phyloP scores from a whole-genome alignment of 2,797 vertebrate genomes.

The Anabas testudineus region DNA sequence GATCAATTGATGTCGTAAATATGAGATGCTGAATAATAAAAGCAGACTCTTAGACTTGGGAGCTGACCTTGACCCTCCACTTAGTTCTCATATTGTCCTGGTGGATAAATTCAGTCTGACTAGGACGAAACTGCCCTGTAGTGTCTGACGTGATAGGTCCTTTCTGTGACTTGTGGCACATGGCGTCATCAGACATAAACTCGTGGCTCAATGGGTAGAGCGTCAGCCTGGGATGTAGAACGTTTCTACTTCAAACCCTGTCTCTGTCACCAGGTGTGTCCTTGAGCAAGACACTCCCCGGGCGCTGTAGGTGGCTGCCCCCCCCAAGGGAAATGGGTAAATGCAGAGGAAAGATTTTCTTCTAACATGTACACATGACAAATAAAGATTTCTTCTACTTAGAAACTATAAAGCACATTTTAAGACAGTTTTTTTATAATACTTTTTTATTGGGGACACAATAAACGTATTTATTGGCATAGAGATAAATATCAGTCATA shows the following conservation, averaged over 20 bases:
- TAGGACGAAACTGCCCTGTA: slow-evolving; percentile 10
- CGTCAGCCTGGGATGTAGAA: no score
- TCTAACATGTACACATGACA: no score
- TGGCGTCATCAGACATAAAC: slow-evolving; percentile 65
- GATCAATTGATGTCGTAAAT: slow-evolving; percentile 61
- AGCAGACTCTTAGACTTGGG: slow-evolving; percentile 29
- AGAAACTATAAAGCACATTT: slow-evolving; percentile 41
- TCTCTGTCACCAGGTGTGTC: no score
- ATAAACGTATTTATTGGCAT: slow-evolving; percentile 56
- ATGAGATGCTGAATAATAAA: slow-evolving; percentile 55
- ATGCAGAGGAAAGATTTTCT: no score
- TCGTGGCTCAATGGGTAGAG: no score
- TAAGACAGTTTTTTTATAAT: slow-evolving; percentile 55
- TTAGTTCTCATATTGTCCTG: slow-evolving; percentile 17
- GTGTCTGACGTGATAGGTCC: slow-evolving; percentile 42
- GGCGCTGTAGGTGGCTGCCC: no score
- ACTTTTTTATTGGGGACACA: slow-evolving; percentile 58
- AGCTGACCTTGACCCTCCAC: slow-evolving; percentile 38
- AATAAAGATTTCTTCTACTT: no score
- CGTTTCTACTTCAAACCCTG: no score
- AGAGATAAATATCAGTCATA: slow-evolving; percentile 60
- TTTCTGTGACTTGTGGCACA: slow-evolving; percentile 4
- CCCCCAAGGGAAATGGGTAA: no score
- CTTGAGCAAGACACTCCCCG: no score
- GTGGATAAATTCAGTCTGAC: slow-evolving; percentile 32